A percentile compares a stretch with the other conserved stretches of the same genome.
Conservation (phyloP, 2,888 invertebrate species). For the Andrena haemorrhoa region DNA sequence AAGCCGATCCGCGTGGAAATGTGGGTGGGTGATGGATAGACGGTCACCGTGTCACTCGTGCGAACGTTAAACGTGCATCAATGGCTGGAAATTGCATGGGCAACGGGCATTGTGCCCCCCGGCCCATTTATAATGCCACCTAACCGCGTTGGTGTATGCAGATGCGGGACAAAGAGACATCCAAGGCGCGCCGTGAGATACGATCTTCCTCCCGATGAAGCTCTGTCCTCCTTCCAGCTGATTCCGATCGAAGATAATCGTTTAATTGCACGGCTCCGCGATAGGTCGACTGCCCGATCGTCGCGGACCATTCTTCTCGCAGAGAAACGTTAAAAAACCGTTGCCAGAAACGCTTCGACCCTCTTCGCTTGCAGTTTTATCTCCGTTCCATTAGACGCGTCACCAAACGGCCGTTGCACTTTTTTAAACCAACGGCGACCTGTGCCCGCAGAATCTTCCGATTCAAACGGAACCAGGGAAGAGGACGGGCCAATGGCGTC, state of each 20-base stretch:
- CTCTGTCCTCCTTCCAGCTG: conserved; percentile 25
- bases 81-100: conserved; percentile 75
- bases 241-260: neutral
- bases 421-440: conserved; percentile 36
- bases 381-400: conserved; percentile 24
- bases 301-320: neutral
- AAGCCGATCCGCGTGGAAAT: conserved; percentile 58
- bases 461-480: neutral
- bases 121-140: conserved; percentile 52
- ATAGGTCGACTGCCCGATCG: neutral
- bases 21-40: conserved; percentile 83
- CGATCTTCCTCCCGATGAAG: conserved; percentile 30
- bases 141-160: conserved; percentile 61
- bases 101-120: conserved; percentile 58
- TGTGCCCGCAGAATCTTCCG: conserved; percentile 7
- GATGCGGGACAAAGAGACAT: conserved; percentile 65
- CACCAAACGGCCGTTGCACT: conserved; percentile 53
- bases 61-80: conserved; percentile 75
- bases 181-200: conserved; percentile 40
- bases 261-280: neutral
- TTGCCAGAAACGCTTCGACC: conserved; percentile 25
- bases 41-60: conserved; percentile 78
- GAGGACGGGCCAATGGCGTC: conserved; percentile 20
- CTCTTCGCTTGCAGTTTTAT: conserved; percentile 5
- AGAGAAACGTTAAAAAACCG: conserved; percentile 54